A percentile compares a stretch with the other conserved stretches of the same genome.
These are phyloP conservation scores for Cygnus olor DNA, from an alignment of 2,797 vertebrate genomes.

Conservation along the genomic window DNA sequence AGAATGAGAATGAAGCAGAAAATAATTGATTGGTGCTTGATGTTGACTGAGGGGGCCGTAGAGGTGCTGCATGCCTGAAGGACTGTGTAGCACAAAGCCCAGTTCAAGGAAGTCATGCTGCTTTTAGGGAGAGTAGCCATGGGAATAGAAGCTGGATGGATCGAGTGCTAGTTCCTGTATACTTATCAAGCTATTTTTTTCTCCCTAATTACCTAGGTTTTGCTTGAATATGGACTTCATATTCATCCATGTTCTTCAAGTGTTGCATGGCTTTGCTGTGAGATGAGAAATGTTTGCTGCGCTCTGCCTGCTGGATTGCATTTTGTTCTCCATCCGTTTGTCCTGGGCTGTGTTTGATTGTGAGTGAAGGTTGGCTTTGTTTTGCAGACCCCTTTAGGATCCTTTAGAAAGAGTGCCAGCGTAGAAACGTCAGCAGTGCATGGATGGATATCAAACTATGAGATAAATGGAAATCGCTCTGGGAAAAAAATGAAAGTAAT, in stretches of 20 bases:
- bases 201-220: background rate
- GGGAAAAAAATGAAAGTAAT: background rate
- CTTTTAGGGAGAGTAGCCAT: background rate
- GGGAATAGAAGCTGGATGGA: background rate
- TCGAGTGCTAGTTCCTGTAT: background rate
- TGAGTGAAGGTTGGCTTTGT: background rate
- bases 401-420: background rate
- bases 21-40: background rate
- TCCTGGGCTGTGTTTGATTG: background rate
- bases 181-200: background rate
- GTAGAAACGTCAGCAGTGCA: background rate
- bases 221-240: background rate
- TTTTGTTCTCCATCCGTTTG: background rate
- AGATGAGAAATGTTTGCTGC: background rate
- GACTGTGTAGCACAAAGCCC: background rate
- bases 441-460: background rate
- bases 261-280: background rate
- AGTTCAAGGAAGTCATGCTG: background rate
- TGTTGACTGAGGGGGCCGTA: background rate
- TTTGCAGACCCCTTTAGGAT: background rate
- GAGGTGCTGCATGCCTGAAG: background rate
- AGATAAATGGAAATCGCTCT: background rate
- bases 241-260: background rate
- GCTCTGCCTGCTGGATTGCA: background rate
- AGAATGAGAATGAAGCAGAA: background rate